Percentiles rank a stretch among this genome's conserved stretches.
phyloP scores from a whole-genome alignment of 2,888 invertebrate genomes.

The Pseudeuparius sepicola region DNA sequence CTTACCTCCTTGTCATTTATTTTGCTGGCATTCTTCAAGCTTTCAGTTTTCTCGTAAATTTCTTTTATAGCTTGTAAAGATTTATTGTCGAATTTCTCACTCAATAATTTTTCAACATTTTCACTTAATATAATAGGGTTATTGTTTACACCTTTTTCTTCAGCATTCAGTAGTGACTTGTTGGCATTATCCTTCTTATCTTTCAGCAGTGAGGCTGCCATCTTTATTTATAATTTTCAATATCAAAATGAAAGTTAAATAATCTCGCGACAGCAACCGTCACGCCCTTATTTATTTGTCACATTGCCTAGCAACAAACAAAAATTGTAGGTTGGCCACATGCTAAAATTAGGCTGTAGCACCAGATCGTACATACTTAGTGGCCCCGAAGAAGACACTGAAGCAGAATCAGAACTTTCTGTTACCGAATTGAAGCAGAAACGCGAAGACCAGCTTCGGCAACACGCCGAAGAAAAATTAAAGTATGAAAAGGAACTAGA shows the following conservation, averaged over 20 bases:
- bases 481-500: constrained; percentile 44
- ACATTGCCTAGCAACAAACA: no score
- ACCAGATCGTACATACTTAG: constrained; percentile 69
- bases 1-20: constrained; percentile 28
- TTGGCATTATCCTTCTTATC: no score
- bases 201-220: no score
- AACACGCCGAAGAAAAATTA: constrained; percentile 38
- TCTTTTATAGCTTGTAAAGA: constrained; percentile 23
- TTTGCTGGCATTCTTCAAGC: constrained; percentile 30
- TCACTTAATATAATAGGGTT: no score
- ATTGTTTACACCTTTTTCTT: no score
- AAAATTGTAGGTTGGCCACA: constrained; percentile 71
- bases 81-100: constrained; percentile 16
- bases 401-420: constrained; percentile 73
- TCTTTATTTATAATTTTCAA: no score
- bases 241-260: no score
- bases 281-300: no score
- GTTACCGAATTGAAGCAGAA: constrained; percentile 63
- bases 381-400: constrained; percentile 79
- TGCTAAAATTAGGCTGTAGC: constrained; percentile 87
- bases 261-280: no score
- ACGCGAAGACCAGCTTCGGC: constrained; percentile 33
- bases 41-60: constrained; percentile 31
- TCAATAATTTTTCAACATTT: no score
- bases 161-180: no score